Base-by-base conservation (phyloP, 1,140 invertebrate species). In the Globodera rostochiensis region DNA sequence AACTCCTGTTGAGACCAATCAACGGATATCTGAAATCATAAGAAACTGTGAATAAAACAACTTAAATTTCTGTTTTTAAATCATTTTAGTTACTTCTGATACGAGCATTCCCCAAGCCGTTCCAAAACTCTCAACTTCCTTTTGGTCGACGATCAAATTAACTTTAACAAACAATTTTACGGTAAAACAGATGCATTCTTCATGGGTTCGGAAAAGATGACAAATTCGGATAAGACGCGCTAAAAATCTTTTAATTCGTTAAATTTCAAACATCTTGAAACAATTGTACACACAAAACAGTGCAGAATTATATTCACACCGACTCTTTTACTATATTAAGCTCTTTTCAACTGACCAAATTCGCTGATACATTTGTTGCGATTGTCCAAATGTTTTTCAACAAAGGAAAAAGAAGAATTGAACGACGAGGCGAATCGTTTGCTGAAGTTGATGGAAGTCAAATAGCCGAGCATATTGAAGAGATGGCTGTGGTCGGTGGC, bases 21-120 rank as follows among this genome's bases (percentile, higher is more conserved):
- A 21, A 21, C 46, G 50, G 66, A 79, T 49, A 70, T 50, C 80
- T 80, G 49, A 74, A 79, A 80, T 13, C 8, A n/a, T n/a, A 15
- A 50, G 66, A 36, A 57, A 7, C 15, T 67, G 60, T 53, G 60
- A 76, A 6, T 69, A 45, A 8, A n/a, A 76, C 46, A 25, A 76
- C 21, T 66, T 2, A 21, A 13, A 66, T 66, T 21, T 1, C 13
- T 15, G 60, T 66, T 1, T 66, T 66, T 66, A 2, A 13, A 9
- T 53, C 11, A 13, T 53, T 53, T 13, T 53, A 13, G 13, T 64
- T 19, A 78, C 77, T 46, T 78, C 49, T 19, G 77, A 49, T 15
- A 78, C 70, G 11, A 78, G 70, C 47, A 69, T 78, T 50, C 77
- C 77, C 77, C 77, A 78, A 78, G 45, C 46, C 25, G 49, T 9